Evolutionary conservation across 2,888 invertebrate genomes (phyloP).

Genomic region (Meteorus colon): DNA sequence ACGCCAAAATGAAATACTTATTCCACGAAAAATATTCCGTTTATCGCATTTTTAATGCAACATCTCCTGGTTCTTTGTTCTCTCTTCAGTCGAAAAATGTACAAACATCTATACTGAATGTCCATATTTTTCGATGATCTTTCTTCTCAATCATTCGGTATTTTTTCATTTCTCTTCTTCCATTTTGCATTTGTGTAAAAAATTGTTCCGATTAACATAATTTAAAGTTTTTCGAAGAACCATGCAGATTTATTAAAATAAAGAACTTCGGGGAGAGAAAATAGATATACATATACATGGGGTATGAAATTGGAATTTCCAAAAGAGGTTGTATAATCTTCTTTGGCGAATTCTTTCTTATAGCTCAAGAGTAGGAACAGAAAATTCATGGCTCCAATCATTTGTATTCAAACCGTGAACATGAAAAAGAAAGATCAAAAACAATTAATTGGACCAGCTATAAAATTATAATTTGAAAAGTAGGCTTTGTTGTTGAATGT

Average conservation of each 20-base stretch:
- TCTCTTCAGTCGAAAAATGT: background rate
- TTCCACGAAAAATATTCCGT: background rate
- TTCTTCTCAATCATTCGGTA: slow-evolving; percentile 6
- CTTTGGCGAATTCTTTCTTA: slow-evolving; percentile 57
- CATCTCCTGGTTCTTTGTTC: background rate
- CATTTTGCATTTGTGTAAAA: slow-evolving; percentile 56
- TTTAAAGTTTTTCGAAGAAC: slow-evolving; percentile 57
- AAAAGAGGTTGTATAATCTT: slow-evolving; percentile 56
- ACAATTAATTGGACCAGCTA: slow-evolving; percentile 60
- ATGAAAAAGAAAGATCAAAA: slow-evolving; percentile 56
- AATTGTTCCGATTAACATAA: slow-evolving; percentile 62
- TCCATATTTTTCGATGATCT: background rate
- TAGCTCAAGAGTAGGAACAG: slow-evolving; percentile 41
- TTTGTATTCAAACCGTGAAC: slow-evolving; percentile 60
- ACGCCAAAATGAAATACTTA: background rate
- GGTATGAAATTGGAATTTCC: slow-evolving; percentile 54
- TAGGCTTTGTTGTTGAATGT: slow-evolving; percentile 59
- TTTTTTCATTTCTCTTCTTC: slow-evolving; percentile 7
- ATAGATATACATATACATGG: slow-evolving; percentile 43
- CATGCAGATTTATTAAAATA: slow-evolving; percentile 50
- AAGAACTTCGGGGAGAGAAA: slow-evolving; percentile 45
- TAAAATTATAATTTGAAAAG: slow-evolving; percentile 56
- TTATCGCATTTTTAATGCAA: background rate
- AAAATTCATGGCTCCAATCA: slow-evolving; percentile 57
- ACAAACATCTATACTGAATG: too few relatives aligned